phyloP scores from a whole-genome alignment of 2,888 invertebrate species.

The Tetramorium bicarinatum region DNA sequence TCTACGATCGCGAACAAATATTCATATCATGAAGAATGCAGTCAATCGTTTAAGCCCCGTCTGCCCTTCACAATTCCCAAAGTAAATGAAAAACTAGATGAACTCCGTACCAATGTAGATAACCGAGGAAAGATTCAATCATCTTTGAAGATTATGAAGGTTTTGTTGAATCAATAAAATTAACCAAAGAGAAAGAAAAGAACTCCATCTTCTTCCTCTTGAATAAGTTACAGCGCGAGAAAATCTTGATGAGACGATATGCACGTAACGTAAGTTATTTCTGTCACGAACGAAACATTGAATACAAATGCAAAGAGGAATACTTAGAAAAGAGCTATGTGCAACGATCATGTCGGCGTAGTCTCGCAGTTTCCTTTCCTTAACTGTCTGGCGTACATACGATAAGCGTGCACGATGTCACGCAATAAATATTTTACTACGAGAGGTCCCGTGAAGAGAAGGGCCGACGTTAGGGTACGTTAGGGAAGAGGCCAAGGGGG shows the following conservation, averaged over 20 bases:
- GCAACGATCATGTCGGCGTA: constrained; percentile 45
- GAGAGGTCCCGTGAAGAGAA: constrained; percentile 40
- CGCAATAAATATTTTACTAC: constrained; percentile 76
- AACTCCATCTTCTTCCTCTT: background rate
- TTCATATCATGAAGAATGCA: constrained; percentile 37
- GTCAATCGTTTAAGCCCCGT: background rate
- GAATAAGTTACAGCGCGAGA: background rate
- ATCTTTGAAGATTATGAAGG: background rate
- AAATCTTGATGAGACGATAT: constrained; percentile 4
- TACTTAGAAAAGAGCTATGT: constrained; percentile 18
- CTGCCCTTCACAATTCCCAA: background rate
- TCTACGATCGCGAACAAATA: constrained; percentile 30
- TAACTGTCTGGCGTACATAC: constrained; percentile 68
- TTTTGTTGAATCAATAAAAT: constrained; percentile 14
- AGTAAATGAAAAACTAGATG: constrained; percentile 31
- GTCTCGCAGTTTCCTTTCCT: constrained; percentile 61
- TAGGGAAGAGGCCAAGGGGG: background rate
- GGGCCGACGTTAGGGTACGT: background rate
- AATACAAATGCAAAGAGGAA: constrained; percentile 15
- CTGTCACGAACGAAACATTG: constrained; percentile 17
- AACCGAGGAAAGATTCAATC: constrained; percentile 13
- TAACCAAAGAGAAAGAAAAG: background rate
- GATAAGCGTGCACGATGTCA: constrained; percentile 72
- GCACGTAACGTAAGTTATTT: constrained; percentile 20
- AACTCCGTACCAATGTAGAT: background rate